These are phyloP conservation scores for Percopsis omiscomaycus DNA, from an alignment of 2,797 vertebrate genomes.

Conservation along the genomic window DNA sequence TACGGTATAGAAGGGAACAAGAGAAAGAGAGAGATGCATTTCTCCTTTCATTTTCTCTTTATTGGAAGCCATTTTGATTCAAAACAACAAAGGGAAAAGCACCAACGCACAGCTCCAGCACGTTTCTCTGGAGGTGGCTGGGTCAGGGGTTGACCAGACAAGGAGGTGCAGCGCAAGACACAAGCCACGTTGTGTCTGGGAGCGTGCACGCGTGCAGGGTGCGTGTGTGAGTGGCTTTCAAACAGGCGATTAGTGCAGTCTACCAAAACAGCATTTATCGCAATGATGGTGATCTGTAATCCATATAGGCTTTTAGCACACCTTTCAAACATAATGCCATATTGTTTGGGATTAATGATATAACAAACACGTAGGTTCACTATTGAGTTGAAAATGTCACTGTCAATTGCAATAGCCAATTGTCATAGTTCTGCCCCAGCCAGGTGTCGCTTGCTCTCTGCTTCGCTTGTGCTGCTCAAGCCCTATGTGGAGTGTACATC, in stretches of 20 bases:
- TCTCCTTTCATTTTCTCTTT: slow-evolving; percentile 43
- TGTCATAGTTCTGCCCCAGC: no score
- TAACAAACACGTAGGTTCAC: no score
- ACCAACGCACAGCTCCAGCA: neutral
- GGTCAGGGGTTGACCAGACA: slow-evolving; percentile 34
- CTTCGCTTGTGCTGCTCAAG: no score
- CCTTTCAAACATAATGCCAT: neutral
- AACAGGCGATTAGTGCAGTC: neutral
- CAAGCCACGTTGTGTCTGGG: slow-evolving; percentile 31
- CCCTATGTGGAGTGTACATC: neutral
- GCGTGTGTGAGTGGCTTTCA: slow-evolving; percentile 15
- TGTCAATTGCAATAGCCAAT: neutral
- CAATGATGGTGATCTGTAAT: neutral
- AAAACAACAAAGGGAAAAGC: slow-evolving; percentile 25
- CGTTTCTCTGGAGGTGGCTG: slow-evolving; percentile 40
- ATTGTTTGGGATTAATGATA: neutral
- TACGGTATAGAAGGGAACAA: slow-evolving; percentile 24
- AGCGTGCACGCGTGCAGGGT: neutral
- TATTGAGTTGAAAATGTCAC: no score
- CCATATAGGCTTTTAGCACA: slow-evolving; percentile 4
- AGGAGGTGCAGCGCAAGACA: slow-evolving; percentile 34
- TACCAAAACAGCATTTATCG: slow-evolving; percentile 2
- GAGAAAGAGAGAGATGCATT: slow-evolving; percentile 49
- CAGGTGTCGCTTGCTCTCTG: no score
- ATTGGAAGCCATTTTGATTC: slow-evolving; percentile 52